Evolutionary conservation across 2,797 vertebrate genomes (phyloP), one percentile per base, ranked within the genome.

Genomic region (Ctenopoma multispine): DNA sequence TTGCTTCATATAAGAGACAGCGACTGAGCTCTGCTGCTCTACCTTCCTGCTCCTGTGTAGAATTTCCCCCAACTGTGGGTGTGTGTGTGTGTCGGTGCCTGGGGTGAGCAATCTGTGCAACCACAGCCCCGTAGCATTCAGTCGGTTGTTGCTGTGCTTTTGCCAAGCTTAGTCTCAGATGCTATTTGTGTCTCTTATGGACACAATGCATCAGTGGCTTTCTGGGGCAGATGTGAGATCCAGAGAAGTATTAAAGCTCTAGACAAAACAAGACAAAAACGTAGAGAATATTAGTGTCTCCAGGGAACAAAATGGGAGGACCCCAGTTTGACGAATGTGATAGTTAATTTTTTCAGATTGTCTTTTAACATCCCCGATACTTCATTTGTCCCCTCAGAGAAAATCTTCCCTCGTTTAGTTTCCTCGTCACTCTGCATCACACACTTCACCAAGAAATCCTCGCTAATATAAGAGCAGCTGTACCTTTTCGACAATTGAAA

Each of bases 131-230:
- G 38, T 7, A 62, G 21, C 24, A 2, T n/a, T 67, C 7, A 14
- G 63, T 49, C 15, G 2, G n/a, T 58, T 47, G 27, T 38, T 51
- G 18, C 43, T 13, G 54, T 29, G 59, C 64, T 75, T 15, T n/a
- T 15, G 64, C 36, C 1, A 20, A 14, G 9, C 24, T 56, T 10
- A 27, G 49, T 55, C 49, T 75, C 20, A 10, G 36, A 56, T 49
- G 50, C 48, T 63, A 15, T 64, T 48, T 58, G 36, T 50, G 15
- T 63, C 57, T 60, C 49, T 63, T 36, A 47, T 63, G 38, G 47
- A 34, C 70, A 15, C 31, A 40, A 65, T 65, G 67, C 63, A 51
- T 80, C 69, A 31, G 69, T 50, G 20, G 3, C 36, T 73, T 81
- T 84, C 66, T 75, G 24, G 46, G 27, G 36, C 58, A 84, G 60